Evolutionary conservation across 2,888 invertebrate species (phyloP), one percentile per base, ranked within the genome.

Genomic region (Apocheima hispidaria): DNA sequence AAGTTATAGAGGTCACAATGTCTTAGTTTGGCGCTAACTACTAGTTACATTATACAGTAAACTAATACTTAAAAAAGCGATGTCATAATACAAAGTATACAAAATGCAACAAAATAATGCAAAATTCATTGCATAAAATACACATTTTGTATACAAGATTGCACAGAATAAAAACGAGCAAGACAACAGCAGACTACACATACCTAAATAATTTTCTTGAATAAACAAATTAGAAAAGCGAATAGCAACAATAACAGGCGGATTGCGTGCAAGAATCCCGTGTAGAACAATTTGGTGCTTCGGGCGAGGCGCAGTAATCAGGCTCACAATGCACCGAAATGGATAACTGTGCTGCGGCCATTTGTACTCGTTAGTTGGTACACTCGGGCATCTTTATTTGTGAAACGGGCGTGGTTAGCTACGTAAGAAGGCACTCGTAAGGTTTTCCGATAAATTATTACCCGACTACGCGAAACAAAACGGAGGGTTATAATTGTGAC

Each of bases 251-350:
- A 74, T 73, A 72, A 75, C 79, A 77, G 75, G 71, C 65, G 75
- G 80, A 84, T 86, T 83, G 85, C 86, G 89, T 89, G 90, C 83
- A 86, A 86, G 87, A 87, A 87, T 89, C 83, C 81, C 79, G 75
- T 81, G 79, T 80, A 83, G 86, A 91, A 91, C 91, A 90, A 90
- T 89, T 82, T 57, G 82, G 86, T 87, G 89, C 91, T 90, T 88
- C 87, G 74, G 85, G 87, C 87, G 73, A 77, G 76, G 79, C 83
- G 81, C 74, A 81, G 88, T 86, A 90, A 90, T 90, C 91, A 88
- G 82, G 75, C 76, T 73, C 70, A 83, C 83, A 83, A 82, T 83
- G 79, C 77, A 66, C 68, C 63, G 65, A 72, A 72, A 70, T 70
- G 63, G 66, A 67, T 68, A 67, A 66, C 60, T 50, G 48, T 52